phyloP scores from a whole-genome alignment of 2,888 invertebrate genomes.

The Byasa hedistus region DNA sequence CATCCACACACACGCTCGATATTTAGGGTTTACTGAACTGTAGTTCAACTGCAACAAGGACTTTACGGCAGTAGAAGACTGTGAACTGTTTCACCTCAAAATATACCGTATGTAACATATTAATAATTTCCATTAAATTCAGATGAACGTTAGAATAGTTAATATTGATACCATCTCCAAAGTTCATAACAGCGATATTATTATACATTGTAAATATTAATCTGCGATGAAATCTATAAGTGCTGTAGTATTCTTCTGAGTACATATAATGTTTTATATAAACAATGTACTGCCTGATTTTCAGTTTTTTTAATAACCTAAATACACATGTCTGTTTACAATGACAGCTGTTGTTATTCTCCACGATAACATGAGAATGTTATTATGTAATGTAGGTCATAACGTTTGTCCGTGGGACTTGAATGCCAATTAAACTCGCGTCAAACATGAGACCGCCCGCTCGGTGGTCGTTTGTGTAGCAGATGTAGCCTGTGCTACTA shows the following conservation, averaged over 20 bases:
- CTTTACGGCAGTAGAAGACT: too few species aligned
- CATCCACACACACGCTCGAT: neutral
- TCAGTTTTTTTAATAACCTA: too few species aligned
- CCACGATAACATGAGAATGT: constrained; percentile 6
- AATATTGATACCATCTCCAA: neutral
- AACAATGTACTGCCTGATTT: too few species aligned
- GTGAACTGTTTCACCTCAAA: too few species aligned
- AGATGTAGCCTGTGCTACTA: neutral
- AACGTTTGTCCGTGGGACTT: constrained; percentile 9
- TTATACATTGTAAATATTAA: constrained; percentile 2
- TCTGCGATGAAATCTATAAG: neutral
- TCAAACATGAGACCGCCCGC: constrained; percentile 20
- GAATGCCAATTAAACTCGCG: constrained; percentile 24
- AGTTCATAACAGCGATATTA: neutral
- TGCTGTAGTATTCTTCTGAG: too few species aligned
- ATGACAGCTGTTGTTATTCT: neutral
- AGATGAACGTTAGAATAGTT: neutral
- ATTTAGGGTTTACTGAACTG: constrained; percentile 3
- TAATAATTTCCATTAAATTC: too few species aligned
- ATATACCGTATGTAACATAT: too few species aligned
- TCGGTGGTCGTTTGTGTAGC: neutral
- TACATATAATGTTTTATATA: too few species aligned
- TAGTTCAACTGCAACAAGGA: constrained; percentile 6
- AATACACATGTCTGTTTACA: too few species aligned
- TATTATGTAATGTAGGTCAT: constrained; percentile 16